Evolutionary conservation across 1,140 invertebrate genomes (phyloP), one percentile per base, ranked within the genome.

Genomic region (Drosophila sturtevanti): DNA sequence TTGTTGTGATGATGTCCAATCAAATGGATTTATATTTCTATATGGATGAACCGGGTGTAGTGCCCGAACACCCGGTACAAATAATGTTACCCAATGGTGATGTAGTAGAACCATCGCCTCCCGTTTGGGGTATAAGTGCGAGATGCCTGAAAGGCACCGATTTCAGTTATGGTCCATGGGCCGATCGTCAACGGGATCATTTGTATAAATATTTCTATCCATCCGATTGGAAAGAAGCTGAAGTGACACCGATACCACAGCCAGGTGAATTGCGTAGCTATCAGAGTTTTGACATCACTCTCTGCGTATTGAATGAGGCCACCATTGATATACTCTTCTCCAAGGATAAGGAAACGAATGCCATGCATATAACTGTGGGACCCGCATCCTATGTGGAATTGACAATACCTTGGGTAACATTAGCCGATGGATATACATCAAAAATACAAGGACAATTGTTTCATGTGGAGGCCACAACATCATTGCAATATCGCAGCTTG

Each of bases 151-250:
- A 99, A 93, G 98, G 94, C 21, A 99, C 98, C 0, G 97, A 99
- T 91, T 98, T 99, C 79, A 98, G 98, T 92, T 99, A 99, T 89
- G 98, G 98, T 1, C 98, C 99, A 4, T 99, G 98, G 98, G 98
- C 98, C 5, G 98, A 99, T 92, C 94, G 98, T 44, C 98, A 99
- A 92, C 94, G 98, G 66, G 98, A 99, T 92, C 95, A 98, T 92
- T 92, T 99, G 14, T 99, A 97, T 92, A 98, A 96, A 93, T 99
- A 99, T 91, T 99, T 99, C 92, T 99, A 97, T 91, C 98, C 98
- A 3, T 96, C 96, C 67, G 96, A 98, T 92, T 98, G 96, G 92
- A 95, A 96, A 81, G 94, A 95, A 52, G 92, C 96, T 68, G 94
- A 95, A 91, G 94, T 96, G 1, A 97, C 96, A 0, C 95, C 95